Evolutionary conservation across 1,140 invertebrate genomes (phyloP), one percentile per base, ranked within the genome.

Genomic region (Orius insidiosus): DNA sequence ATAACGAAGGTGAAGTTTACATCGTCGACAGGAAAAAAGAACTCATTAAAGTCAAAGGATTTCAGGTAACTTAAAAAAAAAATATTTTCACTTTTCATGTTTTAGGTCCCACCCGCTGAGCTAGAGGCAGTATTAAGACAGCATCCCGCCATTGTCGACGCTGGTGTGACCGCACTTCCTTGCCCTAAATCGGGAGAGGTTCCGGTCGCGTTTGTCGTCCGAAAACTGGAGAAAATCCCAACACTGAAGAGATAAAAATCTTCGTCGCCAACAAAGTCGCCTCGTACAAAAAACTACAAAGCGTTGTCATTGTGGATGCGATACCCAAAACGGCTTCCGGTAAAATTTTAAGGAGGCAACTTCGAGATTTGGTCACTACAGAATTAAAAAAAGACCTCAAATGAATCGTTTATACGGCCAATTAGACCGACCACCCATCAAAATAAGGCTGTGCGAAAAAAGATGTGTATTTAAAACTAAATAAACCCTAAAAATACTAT

Each of bases 1-100:
- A 85, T 53, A 56, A 69, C 2, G 68, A 80, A 2, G 73, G 71
- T 3, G 72, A 67, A 51, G 71, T 84, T 54, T 80, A 70, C 48
- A 72, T 85, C 51, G 75, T 80, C 1, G 83, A 85, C 56, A 61
- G 82, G 32, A 59, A 81, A 0, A 85, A 85, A 56, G 80, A 85
- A 56, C 59, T 85, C 3, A 85, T 85, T 45, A 85, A 85, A 58
- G 80, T 76, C 54, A 82, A 83, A 62, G 78, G 73, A 44, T 75
- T 73, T 55, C 81, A 85, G 68, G 76, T 77, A 60, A 55, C n/a
- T 36, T 15, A 9, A 13, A 4, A 3, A 36, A 36, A 36, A 13
- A n/a, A n/a, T n/a, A n/a, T n/a, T n/a, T 15, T 13, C 35, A 2
- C 5, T 11, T 30, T 11, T 53, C 7, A 37, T 58, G 54, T 52